Conservation (phyloP, 2,113 vertebrate species). For the Prinia subflava region DNA sequence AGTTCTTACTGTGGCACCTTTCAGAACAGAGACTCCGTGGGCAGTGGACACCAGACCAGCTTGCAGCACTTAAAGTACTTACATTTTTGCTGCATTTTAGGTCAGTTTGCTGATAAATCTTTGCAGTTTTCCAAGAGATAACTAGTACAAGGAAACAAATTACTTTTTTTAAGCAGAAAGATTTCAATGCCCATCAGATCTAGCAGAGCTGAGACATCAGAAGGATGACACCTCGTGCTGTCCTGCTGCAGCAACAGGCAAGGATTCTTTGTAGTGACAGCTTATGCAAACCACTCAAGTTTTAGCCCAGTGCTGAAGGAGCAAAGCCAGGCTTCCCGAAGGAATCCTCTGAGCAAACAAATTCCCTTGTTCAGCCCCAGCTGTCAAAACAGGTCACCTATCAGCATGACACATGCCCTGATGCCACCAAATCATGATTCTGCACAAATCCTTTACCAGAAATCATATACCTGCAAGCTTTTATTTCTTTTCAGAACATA, state of each 20-base stretch:
- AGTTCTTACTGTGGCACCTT: neutral
- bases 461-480: neutral
- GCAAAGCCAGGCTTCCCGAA: constrained; percentile 31
- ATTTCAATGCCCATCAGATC: neutral
- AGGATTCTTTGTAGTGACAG: neutral
- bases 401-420: neutral
- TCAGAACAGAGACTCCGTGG: neutral
- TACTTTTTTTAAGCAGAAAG: neutral
- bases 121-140: neutral
- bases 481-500: neutral
- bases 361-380: neutral
- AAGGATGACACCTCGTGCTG: neutral
- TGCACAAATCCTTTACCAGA: neutral
- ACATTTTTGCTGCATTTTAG: neutral
- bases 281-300: neutral
- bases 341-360: constrained; percentile 55
- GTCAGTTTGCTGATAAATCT: neutral
- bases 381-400: constrained; percentile 49
- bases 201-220: neutral
- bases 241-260: neutral
- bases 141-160: neutral
- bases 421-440: neutral
- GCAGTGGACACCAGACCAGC: neutral
- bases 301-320: neutral
- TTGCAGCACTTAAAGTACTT: neutral